Conservation (phyloP, 2,797 vertebrate species). For the Garrulus glandarius region DNA sequence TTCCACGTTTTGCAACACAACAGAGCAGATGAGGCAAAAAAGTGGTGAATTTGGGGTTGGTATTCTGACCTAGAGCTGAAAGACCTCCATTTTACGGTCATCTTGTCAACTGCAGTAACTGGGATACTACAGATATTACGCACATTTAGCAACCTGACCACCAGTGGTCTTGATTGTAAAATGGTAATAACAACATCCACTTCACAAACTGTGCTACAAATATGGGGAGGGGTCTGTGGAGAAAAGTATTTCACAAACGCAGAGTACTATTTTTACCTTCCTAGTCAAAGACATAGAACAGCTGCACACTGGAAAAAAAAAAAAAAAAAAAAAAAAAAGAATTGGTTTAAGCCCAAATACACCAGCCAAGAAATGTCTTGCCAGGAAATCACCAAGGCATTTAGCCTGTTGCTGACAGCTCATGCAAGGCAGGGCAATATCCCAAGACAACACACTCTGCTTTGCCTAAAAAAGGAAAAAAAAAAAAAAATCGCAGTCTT, state of each 20-base stretch:
- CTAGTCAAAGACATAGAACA: neutral
- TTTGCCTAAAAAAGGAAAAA: neutral
- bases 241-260: neutral
- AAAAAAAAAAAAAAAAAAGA: neutral
- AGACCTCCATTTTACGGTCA: neutral
- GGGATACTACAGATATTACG: neutral
- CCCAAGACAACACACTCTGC: neutral
- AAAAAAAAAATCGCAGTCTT: neutral
- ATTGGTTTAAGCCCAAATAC: neutral
- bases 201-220: neutral
- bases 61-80: neutral
- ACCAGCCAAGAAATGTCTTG: neutral
- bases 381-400: slow-evolving; percentile 17
- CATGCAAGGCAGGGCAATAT: neutral
- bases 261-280: neutral
- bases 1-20: neutral
- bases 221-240: neutral
- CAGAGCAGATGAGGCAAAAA: neutral
- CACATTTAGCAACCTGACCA: neutral
- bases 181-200: neutral
- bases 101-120: neutral
- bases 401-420: slow-evolving; percentile 17
- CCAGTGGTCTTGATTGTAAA: neutral
- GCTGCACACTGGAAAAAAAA: neutral
- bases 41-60: neutral